These are phyloP conservation scores for Chrysotoxum bicinctum DNA, from an alignment of 2,888 invertebrate genomes.

Conservation along the genomic window DNA sequence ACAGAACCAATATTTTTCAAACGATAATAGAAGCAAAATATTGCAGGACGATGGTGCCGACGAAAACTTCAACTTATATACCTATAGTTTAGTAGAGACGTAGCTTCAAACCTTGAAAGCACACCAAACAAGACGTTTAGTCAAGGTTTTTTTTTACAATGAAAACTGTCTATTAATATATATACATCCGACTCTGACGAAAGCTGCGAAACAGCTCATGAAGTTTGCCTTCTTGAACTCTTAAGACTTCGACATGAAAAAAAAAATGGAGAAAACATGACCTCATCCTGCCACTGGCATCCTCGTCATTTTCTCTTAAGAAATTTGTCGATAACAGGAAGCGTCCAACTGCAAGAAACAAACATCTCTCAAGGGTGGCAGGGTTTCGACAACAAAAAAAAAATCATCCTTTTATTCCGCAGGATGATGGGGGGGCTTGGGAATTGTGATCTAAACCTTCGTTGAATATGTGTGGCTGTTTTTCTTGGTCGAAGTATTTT, in stretches of 20 bases:
- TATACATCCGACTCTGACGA: not conserved
- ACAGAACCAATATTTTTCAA: slow-evolving; percentile 36
- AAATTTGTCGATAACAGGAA: slow-evolving; percentile 72
- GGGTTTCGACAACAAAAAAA: slow-evolving; percentile 16
- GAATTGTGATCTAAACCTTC: not conserved
- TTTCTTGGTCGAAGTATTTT: slow-evolving; percentile 42
- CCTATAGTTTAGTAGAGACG: not conserved
- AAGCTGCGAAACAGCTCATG: slow-evolving; percentile 42
- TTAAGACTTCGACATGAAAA: slow-evolving; percentile 1
- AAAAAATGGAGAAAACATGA: slow-evolving; percentile 30
- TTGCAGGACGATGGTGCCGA: not conserved
- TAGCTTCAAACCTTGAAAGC: not conserved
- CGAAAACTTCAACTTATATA: slow-evolving; percentile 10
- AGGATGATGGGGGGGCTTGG: not conserved
- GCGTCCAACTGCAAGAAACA: slow-evolving; percentile 67
- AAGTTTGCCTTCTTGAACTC: slow-evolving; percentile 58
- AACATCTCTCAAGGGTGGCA: slow-evolving; percentile 50
- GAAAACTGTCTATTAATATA: slow-evolving; percentile 13
- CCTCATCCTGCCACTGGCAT: slow-evolving; percentile 60
- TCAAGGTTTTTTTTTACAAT: slow-evolving; percentile 14
- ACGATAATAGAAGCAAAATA: slow-evolving; percentile 29
- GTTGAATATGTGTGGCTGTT: not conserved
- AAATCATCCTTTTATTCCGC: not conserved
- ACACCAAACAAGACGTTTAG: slow-evolving; percentile 51
- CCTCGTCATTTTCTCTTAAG: slow-evolving; percentile 33